Base-by-base conservation (phyloP, 2,113 vertebrate species). In the Neogale vison region DNA sequence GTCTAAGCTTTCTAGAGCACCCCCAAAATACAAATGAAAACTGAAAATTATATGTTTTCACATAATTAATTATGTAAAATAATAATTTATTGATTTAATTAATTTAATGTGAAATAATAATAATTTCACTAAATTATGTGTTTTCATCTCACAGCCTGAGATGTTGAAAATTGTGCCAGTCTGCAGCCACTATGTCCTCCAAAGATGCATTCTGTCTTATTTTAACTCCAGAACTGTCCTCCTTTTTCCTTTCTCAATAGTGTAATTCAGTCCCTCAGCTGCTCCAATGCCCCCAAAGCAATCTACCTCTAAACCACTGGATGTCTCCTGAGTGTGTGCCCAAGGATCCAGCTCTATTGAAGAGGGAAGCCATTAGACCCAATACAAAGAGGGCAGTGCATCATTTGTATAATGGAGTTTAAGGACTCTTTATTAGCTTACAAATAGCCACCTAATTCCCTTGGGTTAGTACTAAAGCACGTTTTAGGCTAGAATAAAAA, bases 401-500 rank as follows among this genome's bases (percentile, higher is more conserved):
- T 85, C 77, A 20, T 76, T 90, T 89, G 63, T 80, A 15, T 39
- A 55, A 69, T 42, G 34, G 42, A 80, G 65, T 71, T 89, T 77
- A 84, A 83, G 52, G 21, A 50, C 42, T 91, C 82, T 84, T 95
- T 93, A 83, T 55, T 87, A 76, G 55, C 34, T 92, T 82, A 67
- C 94, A 82, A 80, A 69, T 14, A 91, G 88, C 74, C 23, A 8
- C 71, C 47, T 80, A 26, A 86, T 63, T 92, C 87, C 57, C 80
- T 83, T 39, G 61, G 39, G 69, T 93, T 88, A 90, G 29, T 47
- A 80, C 69, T 79, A 50, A 76, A 84, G 36, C 77, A 80, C 4
- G 10, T 67, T 95, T 97, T 81, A n/a, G 34, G 52, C 85, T 95
- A 95, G 24, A 96, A 91, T 95, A 34, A 77, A 93, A 67, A 47